These are phyloP conservation scores for Mirounga angustirostris DNA, from an alignment of 2,113 vertebrate genomes.

Conservation along the genomic window DNA sequence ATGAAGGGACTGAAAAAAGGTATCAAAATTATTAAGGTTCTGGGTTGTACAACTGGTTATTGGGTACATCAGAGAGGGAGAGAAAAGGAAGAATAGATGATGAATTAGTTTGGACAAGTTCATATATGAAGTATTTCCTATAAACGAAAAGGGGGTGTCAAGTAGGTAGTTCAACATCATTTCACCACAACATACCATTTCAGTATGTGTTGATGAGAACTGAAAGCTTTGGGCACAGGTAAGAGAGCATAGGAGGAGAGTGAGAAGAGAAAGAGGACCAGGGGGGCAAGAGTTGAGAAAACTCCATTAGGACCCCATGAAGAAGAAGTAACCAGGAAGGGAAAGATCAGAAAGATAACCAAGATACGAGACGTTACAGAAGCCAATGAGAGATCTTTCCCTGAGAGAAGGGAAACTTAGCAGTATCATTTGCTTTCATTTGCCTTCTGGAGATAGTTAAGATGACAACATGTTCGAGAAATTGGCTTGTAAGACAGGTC, in stretches of 20 bases:
- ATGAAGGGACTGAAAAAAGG: neutral
- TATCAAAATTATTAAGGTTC: neutral
- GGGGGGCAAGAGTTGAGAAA: neutral
- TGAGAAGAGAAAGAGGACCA: neutral
- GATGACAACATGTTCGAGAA: neutral
- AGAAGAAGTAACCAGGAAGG: neutral
- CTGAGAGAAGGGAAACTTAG: neutral
- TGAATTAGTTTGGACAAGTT: neutral
- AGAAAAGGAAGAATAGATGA: neutral
- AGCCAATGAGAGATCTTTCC: neutral
- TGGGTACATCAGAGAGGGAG: neutral
- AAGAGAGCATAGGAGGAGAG: neutral
- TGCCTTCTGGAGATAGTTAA: neutral
- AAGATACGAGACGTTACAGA: neutral
- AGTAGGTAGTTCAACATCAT: neutral
- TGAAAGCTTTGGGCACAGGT: neutral
- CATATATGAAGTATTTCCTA: neutral
- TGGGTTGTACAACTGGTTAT: neutral
- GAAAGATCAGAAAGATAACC: neutral
- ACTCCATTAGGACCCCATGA: neutral
- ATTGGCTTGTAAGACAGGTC: neutral
- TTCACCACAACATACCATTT: neutral
- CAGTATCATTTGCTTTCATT: neutral
- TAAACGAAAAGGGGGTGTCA: neutral
- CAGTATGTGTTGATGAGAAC: neutral